Evolutionary conservation across 2,113 vertebrate species (phyloP).

Genomic region (Oncorhynchus clarkii): DNA sequence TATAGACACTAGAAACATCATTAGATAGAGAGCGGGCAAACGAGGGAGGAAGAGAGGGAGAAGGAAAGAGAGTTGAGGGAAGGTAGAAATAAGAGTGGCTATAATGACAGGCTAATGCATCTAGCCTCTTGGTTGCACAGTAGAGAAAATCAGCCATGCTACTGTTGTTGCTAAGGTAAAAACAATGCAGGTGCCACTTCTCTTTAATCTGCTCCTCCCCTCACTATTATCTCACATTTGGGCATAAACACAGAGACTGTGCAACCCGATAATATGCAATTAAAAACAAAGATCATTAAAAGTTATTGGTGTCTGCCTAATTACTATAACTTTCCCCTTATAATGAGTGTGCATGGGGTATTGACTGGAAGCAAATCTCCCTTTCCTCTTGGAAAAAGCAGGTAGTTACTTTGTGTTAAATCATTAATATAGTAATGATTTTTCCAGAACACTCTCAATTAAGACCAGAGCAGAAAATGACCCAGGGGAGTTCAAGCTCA

Average conservation of each 20-base stretch:
- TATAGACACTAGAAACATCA: too few relatives aligned
- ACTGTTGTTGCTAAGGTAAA: conserved; percentile 32
- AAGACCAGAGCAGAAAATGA: conserved; percentile 77
- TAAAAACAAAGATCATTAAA: conserved; percentile 81
- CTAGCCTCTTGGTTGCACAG: conserved; percentile 19
- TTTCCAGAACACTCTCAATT: conserved; percentile 81
- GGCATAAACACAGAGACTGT: conserved; percentile 68
- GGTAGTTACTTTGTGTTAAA: conserved; percentile 83
- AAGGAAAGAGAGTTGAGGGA: background rate
- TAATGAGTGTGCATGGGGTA: conserved; percentile 77
- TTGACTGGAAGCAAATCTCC: conserved; percentile 76
- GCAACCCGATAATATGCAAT: conserved; percentile 77
- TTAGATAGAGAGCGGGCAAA: conserved; percentile 25
- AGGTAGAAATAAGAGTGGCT: conserved; percentile 14
- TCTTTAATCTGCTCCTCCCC: conserved; percentile 62
- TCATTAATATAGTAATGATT: conserved; percentile 85
- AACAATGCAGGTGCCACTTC: conserved; percentile 53
- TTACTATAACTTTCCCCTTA: conserved; percentile 80
- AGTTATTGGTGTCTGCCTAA: conserved; percentile 81
- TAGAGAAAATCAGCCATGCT: conserved; percentile 27
- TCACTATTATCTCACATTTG: conserved; percentile 76
- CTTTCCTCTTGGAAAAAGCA: conserved; percentile 76
- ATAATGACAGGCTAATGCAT: conserved; percentile 27
- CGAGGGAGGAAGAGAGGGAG: background rate
- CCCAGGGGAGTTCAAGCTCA: conserved; percentile 69